Evolutionary conservation across 2,888 invertebrate genomes (phyloP).

Genomic region (Drosophila prolongata): DNA sequence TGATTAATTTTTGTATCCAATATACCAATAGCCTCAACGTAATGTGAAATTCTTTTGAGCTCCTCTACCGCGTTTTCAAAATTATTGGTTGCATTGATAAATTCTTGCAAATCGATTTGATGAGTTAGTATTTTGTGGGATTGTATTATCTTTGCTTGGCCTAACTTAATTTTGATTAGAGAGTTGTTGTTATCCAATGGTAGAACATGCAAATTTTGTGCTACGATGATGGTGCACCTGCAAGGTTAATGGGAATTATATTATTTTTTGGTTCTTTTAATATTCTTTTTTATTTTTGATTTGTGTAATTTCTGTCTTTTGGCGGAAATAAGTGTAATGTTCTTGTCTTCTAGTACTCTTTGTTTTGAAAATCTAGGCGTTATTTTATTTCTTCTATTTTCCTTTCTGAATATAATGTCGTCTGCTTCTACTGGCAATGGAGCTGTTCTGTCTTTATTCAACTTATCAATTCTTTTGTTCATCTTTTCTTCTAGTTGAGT

Average conservation of each 20-base stretch:
- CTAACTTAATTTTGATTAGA: neutral
- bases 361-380: neutral
- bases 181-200: neutral
- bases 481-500: neutral
- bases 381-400: neutral
- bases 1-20: neutral
- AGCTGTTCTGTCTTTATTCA: neutral
- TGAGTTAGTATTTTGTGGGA: neutral
- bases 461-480: neutral
- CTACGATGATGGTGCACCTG: neutral
- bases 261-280: neutral
- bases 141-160: neutral
- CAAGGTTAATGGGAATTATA: neutral
- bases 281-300: neutral
- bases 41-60: too few relatives aligned
- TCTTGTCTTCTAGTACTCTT: neutral
- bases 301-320: neutral
- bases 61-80: neutral
- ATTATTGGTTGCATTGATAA: neutral
- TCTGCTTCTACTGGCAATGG: neutral
- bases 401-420: neutral
- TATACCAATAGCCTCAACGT: too few relatives aligned
- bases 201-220: neutral
- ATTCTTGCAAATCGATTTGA: neutral
- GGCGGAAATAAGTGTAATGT: neutral